Evolutionary conservation across 92 coral and sea anemone species (phyloP), one percentile per base, ranked within the genome.

Genomic region (Meandrina meandrites): DNA sequence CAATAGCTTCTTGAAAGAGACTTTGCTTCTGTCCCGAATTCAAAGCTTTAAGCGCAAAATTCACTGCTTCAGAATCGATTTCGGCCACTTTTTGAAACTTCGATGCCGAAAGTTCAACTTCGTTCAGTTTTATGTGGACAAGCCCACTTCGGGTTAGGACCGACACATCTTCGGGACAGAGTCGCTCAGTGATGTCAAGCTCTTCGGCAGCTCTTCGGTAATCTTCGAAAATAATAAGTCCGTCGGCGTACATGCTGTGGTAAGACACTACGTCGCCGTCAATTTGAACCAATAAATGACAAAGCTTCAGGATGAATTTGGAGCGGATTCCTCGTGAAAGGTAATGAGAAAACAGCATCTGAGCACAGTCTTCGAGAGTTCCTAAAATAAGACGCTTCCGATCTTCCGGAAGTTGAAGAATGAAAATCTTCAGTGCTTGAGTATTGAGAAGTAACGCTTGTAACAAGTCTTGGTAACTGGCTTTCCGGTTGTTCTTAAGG

Each of bases 221-320:
- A 70, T 90, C 93, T 80, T 88, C 96, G 57, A 89, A 89, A 50
- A 96, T 88, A 81, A 96, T 91, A 14, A 89, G 88, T 1, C 95
- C 98, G 86, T 96, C 96, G 22, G 98, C 98, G 73, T 89, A 89
- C 78, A 92, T 91, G 69, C 96, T 93, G 75, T 91, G 96, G 66
- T 93, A 92, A 45, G 92, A 88, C 66, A 92, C 88, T n/a, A 78
- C 87, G 8, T 89, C 84, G 16, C 90, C 74, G 21, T 82, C 91
- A 17, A 91, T 84, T 50, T 92, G 85, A 58, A 96, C 96, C 57
- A 96, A 87, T n/a, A 96, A 88, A 40, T 86, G 84, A 50, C 96
- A 89, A 37, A 96, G 92, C 70, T 90, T 93, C n/a, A 95, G 35
- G 17, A 96, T 91, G 24, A 86, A 84, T 68, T 91, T 91, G n/a